phyloP scores from a whole-genome alignment of 2,113 vertebrate genomes.

The Dunckerocampus dactyliophorus region DNA sequence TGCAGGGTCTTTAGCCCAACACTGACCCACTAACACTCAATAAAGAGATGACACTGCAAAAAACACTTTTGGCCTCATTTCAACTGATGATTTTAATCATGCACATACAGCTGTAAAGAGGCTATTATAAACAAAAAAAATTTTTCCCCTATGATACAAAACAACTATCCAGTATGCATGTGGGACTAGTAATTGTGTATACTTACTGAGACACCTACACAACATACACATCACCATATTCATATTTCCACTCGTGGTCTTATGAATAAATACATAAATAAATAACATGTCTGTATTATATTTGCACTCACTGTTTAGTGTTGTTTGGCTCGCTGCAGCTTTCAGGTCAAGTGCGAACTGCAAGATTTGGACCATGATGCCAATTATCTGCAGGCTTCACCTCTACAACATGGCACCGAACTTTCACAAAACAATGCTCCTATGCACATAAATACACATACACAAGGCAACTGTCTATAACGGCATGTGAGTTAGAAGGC shows the following conservation, averaged over 20 bases:
- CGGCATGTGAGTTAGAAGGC: not conserved
- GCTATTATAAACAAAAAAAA: not conserved
- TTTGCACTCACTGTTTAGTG: slow-evolving; percentile 42
- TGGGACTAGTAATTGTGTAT: not conserved
- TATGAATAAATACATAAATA: slow-evolving; percentile 50
- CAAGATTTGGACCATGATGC: slow-evolving; percentile 56
- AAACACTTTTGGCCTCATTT: too few species aligned
- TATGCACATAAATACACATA: slow-evolving; percentile 21
- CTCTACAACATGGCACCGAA: slow-evolving; percentile 41
- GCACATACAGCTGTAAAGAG: not conserved
- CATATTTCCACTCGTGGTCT: slow-evolving; percentile 34
- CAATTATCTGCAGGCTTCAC: slow-evolving; percentile 61
- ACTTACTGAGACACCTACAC: not conserved
- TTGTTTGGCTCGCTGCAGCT: slow-evolving; percentile 44
- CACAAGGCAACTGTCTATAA: slow-evolving; percentile 15
- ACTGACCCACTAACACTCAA: slow-evolving; percentile 3
- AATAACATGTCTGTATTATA: slow-evolving; percentile 44
- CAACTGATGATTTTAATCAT: too few species aligned
- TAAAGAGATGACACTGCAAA: too few species aligned
- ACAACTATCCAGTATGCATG: not conserved
- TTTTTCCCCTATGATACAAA: not conserved
- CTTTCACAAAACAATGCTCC: slow-evolving; percentile 24
- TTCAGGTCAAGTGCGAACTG: slow-evolving; percentile 54
- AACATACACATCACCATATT: slow-evolving; percentile 46
- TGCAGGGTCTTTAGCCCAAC: slow-evolving; percentile 80